phyloP scores from a whole-genome alignment of 2,113 vertebrate species.

The Triplophysa dalaica region DNA sequence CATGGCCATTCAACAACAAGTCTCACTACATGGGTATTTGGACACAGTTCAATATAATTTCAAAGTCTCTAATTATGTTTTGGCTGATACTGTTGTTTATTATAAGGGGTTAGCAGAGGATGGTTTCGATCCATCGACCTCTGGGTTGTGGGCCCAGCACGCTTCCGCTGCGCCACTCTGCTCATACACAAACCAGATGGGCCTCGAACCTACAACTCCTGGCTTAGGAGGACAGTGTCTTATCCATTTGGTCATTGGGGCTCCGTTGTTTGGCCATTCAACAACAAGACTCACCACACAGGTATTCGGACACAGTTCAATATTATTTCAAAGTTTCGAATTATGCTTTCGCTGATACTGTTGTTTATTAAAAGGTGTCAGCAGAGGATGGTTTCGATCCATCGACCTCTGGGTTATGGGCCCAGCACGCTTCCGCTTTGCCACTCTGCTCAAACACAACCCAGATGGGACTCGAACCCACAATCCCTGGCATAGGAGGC shows the following conservation, averaged over 20 bases:
- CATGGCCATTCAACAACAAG: too few relatives aligned
- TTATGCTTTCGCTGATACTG: too few relatives aligned
- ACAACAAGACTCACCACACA: too few relatives aligned
- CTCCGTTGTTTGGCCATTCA: too few relatives aligned
- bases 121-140: constrained; percentile 56
- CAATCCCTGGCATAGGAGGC: constrained; percentile 51
- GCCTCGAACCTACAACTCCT: constrained; percentile 50
- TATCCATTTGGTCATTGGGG: constrained; percentile 52
- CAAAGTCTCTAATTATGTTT: too few relatives aligned
- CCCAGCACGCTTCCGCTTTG: constrained; percentile 59
- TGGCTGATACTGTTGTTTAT: too few relatives aligned
- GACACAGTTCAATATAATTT: too few relatives aligned
- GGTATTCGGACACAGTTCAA: too few relatives aligned
- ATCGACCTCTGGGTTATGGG: constrained; percentile 60
- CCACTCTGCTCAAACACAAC: constrained; percentile 45
- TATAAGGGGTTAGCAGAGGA: not conserved
- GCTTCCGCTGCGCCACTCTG: constrained; percentile 58
- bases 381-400: constrained; percentile 43
- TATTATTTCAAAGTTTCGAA: too few relatives aligned
- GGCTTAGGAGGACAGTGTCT: constrained; percentile 50
- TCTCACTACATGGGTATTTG: too few relatives aligned
- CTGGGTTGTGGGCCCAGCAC: constrained; percentile 59
- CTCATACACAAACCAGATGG: constrained; percentile 41
- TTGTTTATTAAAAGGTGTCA: too few relatives aligned
- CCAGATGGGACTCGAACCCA: constrained; percentile 52